Percentiles rank a stretch among this genome's conserved stretches.
Evolutionary conservation across 1,140 invertebrate species (phyloP).

Genomic region (Megathymus violae): DNA sequence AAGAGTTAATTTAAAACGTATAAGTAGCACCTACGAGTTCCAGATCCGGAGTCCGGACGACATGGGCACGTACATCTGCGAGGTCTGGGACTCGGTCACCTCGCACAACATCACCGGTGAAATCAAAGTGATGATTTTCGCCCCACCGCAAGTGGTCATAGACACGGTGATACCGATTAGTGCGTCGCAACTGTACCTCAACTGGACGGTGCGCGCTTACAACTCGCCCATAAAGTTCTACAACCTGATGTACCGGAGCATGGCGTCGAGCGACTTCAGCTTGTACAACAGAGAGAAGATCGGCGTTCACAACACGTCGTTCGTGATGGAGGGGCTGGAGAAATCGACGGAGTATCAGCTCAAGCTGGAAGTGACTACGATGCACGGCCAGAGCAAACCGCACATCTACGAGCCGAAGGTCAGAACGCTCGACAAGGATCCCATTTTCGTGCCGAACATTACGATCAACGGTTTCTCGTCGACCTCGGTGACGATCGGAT

Average conservation of each 20-base stretch:
- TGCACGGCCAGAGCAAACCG: constrained; percentile 74
- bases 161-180: constrained; percentile 91
- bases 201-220: constrained; percentile 92
- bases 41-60: constrained; percentile 54
- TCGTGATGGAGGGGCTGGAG: constrained; percentile 85
- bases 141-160: constrained; percentile 88
- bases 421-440: constrained; percentile 88
- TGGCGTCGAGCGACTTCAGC: constrained; percentile 60
- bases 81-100: constrained; percentile 54
- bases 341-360: constrained; percentile 86
- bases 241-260: constrained; percentile 85
- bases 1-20: constrained; percentile 46
- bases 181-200: constrained; percentile 89
- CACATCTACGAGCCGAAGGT: constrained; percentile 83
- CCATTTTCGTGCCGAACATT: constrained; percentile 90
- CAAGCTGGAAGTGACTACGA: constrained; percentile 72
- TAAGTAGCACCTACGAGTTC: constrained; percentile 54
- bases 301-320: constrained; percentile 85
- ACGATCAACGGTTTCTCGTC: constrained; percentile 90
- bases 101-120: constrained; percentile 51
- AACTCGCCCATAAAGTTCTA: constrained; percentile 89
- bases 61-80: constrained; percentile 68
- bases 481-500: constrained; percentile 91
- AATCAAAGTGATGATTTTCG: constrained; percentile 86
- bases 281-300: constrained; percentile 84